Evolutionary conservation across 2,888 invertebrate genomes (phyloP).

Genomic region (Cheilosia impressa): DNA sequence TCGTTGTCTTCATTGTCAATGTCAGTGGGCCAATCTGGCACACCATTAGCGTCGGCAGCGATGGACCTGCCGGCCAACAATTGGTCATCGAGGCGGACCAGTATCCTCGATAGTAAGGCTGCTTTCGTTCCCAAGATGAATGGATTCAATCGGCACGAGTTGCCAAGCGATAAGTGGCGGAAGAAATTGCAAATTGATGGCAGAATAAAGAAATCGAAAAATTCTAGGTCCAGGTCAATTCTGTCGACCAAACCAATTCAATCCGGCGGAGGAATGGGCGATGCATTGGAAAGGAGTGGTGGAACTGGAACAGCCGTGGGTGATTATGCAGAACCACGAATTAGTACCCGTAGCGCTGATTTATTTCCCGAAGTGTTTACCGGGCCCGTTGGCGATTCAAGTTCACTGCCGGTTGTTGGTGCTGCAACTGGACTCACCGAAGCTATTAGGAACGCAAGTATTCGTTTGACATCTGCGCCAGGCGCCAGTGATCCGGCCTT

Average conservation of each 20-base stretch:
- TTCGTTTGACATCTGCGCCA: slow-evolving; percentile 8
- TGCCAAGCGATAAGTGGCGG: slow-evolving; percentile 47
- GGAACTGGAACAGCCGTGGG: not conserved
- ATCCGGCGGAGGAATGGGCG: not conserved
- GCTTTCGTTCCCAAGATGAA: slow-evolving; percentile 19
- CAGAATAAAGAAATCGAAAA: slow-evolving; percentile 33
- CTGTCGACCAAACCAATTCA: slow-evolving; percentile 34
- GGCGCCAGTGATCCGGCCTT: not conserved
- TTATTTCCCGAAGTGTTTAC: slow-evolving; percentile 58
- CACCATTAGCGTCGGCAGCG: not conserved
- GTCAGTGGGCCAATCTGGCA: slow-evolving; percentile 28
- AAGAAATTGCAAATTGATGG: slow-evolving; percentile 59
- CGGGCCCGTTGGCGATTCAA: slow-evolving; percentile 8
- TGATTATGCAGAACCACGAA: slow-evolving; percentile 2
- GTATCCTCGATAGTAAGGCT: not conserved
- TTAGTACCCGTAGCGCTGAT: slow-evolving; percentile 19
- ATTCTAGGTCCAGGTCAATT: slow-evolving; percentile 17
- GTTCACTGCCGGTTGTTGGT: not conserved
- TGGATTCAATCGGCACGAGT: slow-evolving; percentile 8
- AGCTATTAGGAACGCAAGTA: slow-evolving; percentile 23
- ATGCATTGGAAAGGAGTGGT: not conserved
- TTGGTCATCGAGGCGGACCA: slow-evolving; percentile 2
- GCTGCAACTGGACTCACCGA: slow-evolving; percentile 23
- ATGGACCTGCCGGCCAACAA: not conserved
- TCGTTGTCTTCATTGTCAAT: slow-evolving; percentile 31